Percentiles rank a stretch among this genome's conserved stretches.
Evolutionary conservation across 2,113 vertebrate genomes (phyloP).

Genomic region (Oreochromis niloticus): DNA sequence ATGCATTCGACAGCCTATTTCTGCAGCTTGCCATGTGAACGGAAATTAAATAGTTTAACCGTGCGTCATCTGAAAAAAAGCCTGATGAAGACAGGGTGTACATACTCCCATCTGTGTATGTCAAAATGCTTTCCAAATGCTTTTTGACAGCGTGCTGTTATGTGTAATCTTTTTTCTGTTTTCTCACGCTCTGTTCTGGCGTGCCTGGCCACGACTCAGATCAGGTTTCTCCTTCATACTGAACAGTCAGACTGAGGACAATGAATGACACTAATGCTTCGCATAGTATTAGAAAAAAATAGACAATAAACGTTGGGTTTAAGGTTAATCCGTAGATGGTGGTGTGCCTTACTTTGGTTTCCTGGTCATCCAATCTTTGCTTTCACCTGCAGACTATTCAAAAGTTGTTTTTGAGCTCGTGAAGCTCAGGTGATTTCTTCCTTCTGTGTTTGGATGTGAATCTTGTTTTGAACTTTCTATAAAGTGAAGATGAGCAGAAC

Average conservation of each 20-base stretch:
- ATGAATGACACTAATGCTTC: not conserved
- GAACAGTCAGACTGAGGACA: conserved; percentile 5
- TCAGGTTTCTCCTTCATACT: conserved; percentile 24
- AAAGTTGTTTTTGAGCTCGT: not conserved
- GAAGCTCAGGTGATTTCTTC: not conserved
- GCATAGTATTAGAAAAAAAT: not conserved
- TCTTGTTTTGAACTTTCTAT: not conserved
- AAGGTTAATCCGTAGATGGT: not conserved
- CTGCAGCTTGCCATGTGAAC: conserved; percentile 7
- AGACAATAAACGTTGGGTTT: not conserved
- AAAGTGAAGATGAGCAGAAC: not conserved
- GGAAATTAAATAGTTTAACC: conserved; percentile 21
- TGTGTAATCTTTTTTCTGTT: conserved; percentile 21
- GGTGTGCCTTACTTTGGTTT: not conserved
- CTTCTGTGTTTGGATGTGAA: not conserved
- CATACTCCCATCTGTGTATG: not conserved
- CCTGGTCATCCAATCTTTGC: not conserved
- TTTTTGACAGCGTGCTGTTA: conserved; percentile 8
- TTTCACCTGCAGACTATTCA: not conserved
- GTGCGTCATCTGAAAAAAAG: conserved; percentile 3
- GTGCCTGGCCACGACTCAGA: conserved; percentile 15
- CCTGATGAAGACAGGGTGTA: not conserved
- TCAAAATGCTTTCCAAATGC: conserved; percentile 5
- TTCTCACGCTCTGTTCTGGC: conserved; percentile 44
- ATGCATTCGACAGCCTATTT: not conserved